Evolutionary conservation across 1,140 invertebrate species (phyloP), one percentile per base, ranked within the genome.

Genomic region (Drosophila dunni): DNA sequence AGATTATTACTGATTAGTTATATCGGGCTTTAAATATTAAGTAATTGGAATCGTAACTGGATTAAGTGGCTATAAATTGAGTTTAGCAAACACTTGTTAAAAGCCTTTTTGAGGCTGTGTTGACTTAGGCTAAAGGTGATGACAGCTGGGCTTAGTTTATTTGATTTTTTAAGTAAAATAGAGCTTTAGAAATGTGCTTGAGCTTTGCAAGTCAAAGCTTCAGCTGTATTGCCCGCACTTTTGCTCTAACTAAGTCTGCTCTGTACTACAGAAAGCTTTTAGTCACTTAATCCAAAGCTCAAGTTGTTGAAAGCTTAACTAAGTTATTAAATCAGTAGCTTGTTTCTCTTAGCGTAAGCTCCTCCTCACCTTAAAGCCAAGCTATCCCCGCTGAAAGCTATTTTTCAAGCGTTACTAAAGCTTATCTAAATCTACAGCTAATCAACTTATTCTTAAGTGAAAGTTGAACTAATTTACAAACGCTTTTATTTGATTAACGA

Each of bases 371-470:
- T n/a, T n/a, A 20, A 20, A 20, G 17, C 17, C 17, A 20, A 20
- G 17, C 17, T 20, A 0, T 2, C 1, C 1, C 17, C 17, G 5
- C 0, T 45, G 3, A 45, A 45, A 7, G 24, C 24, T 29, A 3
- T 29, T 29, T 29, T 1, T 65, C 10, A 44, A 53, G 29, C 8
- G 17, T 11, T 15, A 48, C 44, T 13, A 13, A 4, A 38, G 29
- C 54, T 50, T 51, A 60, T 42, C 65, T 67, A 13, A 5, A 67
- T 50, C 33, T 1, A n/a, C 38, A 40, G n/a, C 4, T 8, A 66
- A 17, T 8, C 15, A 9, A 9, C 56, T 61, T 34, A 51, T 46
- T 66, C 45, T 67, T n/a, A 54, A 54, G 2, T 17, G 44, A 46
- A 46, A 46, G 44, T 20, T 7, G 7, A 45, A 15, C 6, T 7